Evolutionary conservation across 2,797 vertebrate species (phyloP).

Genomic region (Xiphophorus birchmanni): DNA sequence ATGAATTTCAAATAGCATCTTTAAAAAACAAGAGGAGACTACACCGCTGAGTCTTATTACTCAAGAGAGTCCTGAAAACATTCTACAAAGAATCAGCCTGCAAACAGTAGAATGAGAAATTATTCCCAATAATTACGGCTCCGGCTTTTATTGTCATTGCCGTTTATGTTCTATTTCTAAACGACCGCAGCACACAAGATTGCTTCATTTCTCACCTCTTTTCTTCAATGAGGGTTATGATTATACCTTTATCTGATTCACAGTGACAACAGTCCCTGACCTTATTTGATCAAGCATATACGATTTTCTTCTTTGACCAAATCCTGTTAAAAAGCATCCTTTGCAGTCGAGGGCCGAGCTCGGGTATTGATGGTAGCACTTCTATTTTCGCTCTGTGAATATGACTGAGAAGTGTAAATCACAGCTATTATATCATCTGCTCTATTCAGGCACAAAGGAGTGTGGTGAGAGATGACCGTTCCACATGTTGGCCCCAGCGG

Average conservation of each 20-base stretch:
- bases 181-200: constrained; percentile 45
- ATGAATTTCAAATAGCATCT: constrained; percentile 78
- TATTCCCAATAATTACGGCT: constrained; percentile 60
- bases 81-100: constrained; percentile 58
- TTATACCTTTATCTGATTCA: constrained; percentile 51
- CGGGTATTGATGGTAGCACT: constrained; percentile 54
- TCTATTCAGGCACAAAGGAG: constrained; percentile 51
- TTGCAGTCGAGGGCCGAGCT: constrained; percentile 11
- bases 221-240: constrained; percentile 42
- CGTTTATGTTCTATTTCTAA: constrained; percentile 56
- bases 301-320: constrained; percentile 49
- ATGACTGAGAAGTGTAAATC: constrained; percentile 65
- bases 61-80: constrained; percentile 59
- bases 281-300: constrained; percentile 38
- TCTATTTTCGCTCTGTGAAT: constrained; percentile 60
- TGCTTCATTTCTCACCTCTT: constrained; percentile 47
- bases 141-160: constrained; percentile 48
- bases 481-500: constrained; percentile 47
- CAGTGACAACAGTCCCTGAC: constrained; percentile 49
- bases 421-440: constrained; percentile 61
- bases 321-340: constrained; percentile 56
- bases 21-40: constrained; percentile 70
- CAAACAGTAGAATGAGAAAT: constrained; percentile 50
- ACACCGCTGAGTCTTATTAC: constrained; percentile 52
- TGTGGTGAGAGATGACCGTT: constrained; percentile 50